These are phyloP conservation scores for Drosophila asahinai DNA, from an alignment of 1,140 invertebrate species.

Conservation along the genomic window DNA sequence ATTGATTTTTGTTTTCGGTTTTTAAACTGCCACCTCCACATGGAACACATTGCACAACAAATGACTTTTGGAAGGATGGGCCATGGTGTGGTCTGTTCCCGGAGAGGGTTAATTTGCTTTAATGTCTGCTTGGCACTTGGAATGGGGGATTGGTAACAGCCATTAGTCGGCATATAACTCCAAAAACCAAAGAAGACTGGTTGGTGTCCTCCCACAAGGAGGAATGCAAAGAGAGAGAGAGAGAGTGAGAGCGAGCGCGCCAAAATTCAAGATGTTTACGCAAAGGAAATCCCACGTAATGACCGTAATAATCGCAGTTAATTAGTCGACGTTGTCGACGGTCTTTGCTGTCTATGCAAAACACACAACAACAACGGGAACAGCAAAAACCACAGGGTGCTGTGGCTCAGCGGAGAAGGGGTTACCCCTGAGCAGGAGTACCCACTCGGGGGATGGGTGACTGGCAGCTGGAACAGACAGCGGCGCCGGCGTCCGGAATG, in stretches of 20 bases:
- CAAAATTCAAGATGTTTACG: slow-evolving; percentile 85
- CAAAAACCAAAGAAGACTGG: slow-evolving; percentile 11
- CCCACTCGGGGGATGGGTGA: slow-evolving; percentile 20
- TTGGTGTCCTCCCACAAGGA: neutral
- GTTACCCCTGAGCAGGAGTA: neutral
- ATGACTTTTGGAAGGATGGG: slow-evolving; percentile 66
- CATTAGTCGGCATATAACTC: slow-evolving; percentile 78
- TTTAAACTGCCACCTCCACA: slow-evolving; percentile 81
- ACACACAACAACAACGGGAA: slow-evolving; percentile 54
- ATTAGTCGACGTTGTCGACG: slow-evolving; percentile 84
- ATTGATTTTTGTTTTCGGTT: slow-evolving; percentile 82
- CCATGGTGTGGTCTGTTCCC: neutral
- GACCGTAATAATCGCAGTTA: slow-evolving; percentile 85
- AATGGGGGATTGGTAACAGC: slow-evolving; percentile 54
- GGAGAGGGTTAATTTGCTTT: slow-evolving; percentile 84
- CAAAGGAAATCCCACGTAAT: slow-evolving; percentile 85
- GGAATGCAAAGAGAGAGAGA: neutral
- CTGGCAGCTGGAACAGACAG: slow-evolving; percentile 57
- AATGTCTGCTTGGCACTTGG: slow-evolving; percentile 53
- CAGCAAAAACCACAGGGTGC: slow-evolving; percentile 16
- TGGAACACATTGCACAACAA: slow-evolving; percentile 83
- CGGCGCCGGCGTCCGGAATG: slow-evolving; percentile 59
- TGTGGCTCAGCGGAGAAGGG: neutral
- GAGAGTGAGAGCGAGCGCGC: slow-evolving; percentile 37
- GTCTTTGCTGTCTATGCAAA: slow-evolving; percentile 78